Percentiles rank a stretch among this genome's conserved stretches.
Evolutionary conservation across 1,140 invertebrate genomes (phyloP).

Genomic region (Drosophila kepulauana): DNA sequence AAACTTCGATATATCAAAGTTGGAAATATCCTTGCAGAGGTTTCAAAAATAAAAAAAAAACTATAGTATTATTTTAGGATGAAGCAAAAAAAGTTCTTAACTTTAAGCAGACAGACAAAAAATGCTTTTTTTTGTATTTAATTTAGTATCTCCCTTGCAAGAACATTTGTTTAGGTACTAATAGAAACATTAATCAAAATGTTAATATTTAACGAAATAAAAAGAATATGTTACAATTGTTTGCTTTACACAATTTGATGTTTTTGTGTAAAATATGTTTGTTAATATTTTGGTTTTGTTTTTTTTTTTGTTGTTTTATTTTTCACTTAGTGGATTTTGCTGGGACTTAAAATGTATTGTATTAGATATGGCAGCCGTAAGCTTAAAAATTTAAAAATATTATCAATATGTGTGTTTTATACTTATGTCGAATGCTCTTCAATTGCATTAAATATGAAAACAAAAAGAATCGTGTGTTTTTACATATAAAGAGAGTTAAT

Average conservation of each 20-base stretch:
- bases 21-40: constrained; percentile 23
- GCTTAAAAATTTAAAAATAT: constrained; percentile 50
- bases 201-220: constrained; percentile 60
- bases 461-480: background rate
- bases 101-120: background rate
- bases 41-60: background rate
- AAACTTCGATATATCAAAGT: constrained; percentile 20
- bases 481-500: constrained; percentile 28
- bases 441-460: constrained; percentile 36
- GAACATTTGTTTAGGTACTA: background rate
- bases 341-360: constrained; percentile 65
- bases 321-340: constrained; percentile 55
- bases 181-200: constrained; percentile 28
- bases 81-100: background rate
- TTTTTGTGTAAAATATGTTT: constrained; percentile 59
- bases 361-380: constrained; percentile 57
- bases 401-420: constrained; percentile 23
- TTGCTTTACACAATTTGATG: constrained; percentile 63
- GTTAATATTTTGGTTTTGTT: constrained; percentile 58
- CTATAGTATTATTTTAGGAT: background rate
- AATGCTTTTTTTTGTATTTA: too few species aligned
- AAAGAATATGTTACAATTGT: constrained; percentile 74
- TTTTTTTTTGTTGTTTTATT: constrained; percentile 59
- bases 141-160: constrained; percentile 23
- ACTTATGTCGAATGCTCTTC: constrained; percentile 30